Conservation (phyloP, 2,888 invertebrate genomes). For the Nematopogon swammerdamellus region DNA sequence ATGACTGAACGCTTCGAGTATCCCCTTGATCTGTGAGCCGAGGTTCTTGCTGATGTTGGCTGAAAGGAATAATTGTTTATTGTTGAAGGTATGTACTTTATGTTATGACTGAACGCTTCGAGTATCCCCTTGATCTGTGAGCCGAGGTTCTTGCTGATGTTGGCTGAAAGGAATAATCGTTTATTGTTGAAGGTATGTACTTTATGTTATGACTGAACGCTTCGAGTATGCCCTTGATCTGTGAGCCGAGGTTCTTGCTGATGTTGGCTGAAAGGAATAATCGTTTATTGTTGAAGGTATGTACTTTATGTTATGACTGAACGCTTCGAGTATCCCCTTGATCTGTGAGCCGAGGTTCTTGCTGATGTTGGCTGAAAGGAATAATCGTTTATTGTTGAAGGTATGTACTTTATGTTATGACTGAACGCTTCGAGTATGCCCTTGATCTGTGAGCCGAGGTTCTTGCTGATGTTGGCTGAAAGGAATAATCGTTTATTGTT, state of each 20-base stretch:
- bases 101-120: constrained; percentile 67
- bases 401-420: no score
- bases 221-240: constrained; percentile 68
- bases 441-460: constrained; percentile 67
- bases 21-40: constrained; percentile 64
- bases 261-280: constrained; percentile 59
- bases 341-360: constrained; percentile 69
- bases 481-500: no score
- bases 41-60: constrained; percentile 73
- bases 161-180: constrained; percentile 48
- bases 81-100: background rate
- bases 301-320: no score
- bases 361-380: constrained; percentile 64
- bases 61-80: constrained; percentile 31
- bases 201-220: constrained; percentile 60
- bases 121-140: constrained; percentile 66
- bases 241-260: constrained; percentile 67
- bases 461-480: constrained; percentile 69
- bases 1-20: constrained; percentile 64
- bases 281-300: no score
- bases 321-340: constrained; percentile 67
- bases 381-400: no score
- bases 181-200: background rate
- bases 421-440: constrained; percentile 69
- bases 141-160: constrained; percentile 69